phyloP scores from a whole-genome alignment of 2,888 invertebrate species.

The Calliopum simillimum region DNA sequence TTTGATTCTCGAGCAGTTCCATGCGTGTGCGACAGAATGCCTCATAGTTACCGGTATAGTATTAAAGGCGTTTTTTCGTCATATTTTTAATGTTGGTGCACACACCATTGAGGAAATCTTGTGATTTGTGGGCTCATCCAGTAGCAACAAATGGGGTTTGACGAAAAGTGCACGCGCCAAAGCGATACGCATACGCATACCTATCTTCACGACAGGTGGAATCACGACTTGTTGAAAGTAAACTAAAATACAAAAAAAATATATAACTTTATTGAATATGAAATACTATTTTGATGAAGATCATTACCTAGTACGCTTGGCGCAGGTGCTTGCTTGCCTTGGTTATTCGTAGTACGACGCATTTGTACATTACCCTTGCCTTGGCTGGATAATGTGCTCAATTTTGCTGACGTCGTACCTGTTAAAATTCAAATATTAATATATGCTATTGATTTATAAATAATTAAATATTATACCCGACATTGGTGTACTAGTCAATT shows the following conservation, averaged over 20 bases:
- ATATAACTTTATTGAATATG: background rate
- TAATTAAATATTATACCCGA: slow-evolving; percentile 59
- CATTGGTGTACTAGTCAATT: slow-evolving; percentile 73
- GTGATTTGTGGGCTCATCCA: slow-evolving; percentile 99
- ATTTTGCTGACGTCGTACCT: slow-evolving; percentile 70
- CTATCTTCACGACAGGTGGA: slow-evolving; percentile 69
- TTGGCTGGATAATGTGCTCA: slow-evolving; percentile 74
- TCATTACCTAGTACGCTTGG: slow-evolving; percentile 89
- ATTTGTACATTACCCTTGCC: slow-evolving; percentile 81
- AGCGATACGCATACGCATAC: slow-evolving; percentile 99
- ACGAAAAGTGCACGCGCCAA: slow-evolving; percentile 96
- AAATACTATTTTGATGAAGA: background rate
- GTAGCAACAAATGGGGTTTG: slow-evolving; percentile 93
- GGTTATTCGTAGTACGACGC: slow-evolving; percentile 86
- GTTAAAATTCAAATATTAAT: slow-evolving; percentile 17
- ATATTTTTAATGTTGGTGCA: slow-evolving; percentile 97
- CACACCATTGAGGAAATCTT: slow-evolving; percentile 98
- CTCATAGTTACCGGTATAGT: slow-evolving; percentile 97
- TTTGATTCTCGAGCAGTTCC: slow-evolving; percentile 97
- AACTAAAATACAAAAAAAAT: slow-evolving; percentile 49
- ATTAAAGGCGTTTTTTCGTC: slow-evolving; percentile 91
- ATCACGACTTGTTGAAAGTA: slow-evolving; percentile 67
- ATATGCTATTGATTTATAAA: slow-evolving; percentile 4
- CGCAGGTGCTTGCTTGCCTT: slow-evolving; percentile 94
- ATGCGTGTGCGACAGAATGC: slow-evolving; percentile 92